Percentiles rank a stretch among this genome's conserved stretches.
Evolutionary conservation across 2,113 vertebrate species (phyloP).

Genomic region (Ciconia maguari): DNA sequence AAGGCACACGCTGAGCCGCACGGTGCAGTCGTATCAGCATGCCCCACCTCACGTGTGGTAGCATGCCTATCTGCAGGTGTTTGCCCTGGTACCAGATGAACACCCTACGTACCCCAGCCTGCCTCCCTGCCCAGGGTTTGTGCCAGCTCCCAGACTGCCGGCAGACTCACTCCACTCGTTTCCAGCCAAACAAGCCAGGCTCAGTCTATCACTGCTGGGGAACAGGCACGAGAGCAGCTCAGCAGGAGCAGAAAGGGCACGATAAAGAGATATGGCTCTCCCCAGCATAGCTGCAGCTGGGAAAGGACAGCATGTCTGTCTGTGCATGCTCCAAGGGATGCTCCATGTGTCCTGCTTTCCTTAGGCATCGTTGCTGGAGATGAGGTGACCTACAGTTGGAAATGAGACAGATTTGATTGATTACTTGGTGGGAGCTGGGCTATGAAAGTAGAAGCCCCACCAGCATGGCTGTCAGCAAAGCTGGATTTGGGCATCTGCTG

Average conservation of each 20-base stretch:
- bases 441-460: neutral
- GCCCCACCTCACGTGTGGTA: accelerated
- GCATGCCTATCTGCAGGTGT: neutral
- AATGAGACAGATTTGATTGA: neutral
- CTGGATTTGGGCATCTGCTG: neutral
- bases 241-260: neutral
- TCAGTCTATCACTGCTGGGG: neutral
- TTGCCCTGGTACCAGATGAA: neutral
- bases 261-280: neutral
- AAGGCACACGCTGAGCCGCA: neutral
- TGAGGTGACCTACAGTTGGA: neutral
- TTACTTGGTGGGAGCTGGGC: neutral
- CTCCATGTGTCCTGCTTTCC: neutral
- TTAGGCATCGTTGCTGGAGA: neutral
- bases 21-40: accelerated
- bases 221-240: neutral
- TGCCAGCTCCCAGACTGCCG: neutral
- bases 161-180: neutral
- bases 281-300: neutral
- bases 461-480: neutral
- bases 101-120: neutral
- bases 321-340: neutral
- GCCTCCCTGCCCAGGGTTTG: neutral
- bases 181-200: neutral
- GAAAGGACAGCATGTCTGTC: neutral